Percentiles rank a stretch among this genome's conserved stretches.
Evolutionary conservation across 2,888 invertebrate species (phyloP).

Genomic region (Augochlorella aurata): DNA sequence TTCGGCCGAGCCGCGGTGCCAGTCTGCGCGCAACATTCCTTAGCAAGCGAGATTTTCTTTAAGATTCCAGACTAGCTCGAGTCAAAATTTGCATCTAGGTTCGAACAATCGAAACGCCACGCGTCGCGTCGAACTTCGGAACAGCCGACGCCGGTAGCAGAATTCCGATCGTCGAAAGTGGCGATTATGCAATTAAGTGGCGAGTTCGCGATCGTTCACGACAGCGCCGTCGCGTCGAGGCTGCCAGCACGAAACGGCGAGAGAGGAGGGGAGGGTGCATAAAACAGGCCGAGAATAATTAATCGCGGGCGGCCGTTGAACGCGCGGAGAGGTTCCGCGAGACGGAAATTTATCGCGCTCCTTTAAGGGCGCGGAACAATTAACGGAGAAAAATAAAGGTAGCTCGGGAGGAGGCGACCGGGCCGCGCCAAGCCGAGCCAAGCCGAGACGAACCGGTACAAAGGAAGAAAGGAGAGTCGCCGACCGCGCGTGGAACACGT

Average conservation of each 20-base stretch:
- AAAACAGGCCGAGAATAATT: conserved; percentile 39
- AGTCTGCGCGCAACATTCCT: too few species aligned
- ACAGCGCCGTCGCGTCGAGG: neutral
- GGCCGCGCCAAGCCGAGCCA: too few species aligned
- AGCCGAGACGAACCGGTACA: neutral
- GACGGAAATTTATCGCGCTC: conserved; percentile 40
- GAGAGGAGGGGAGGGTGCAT: neutral
- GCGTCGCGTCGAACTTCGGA: neutral
- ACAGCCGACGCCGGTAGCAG: too few species aligned
- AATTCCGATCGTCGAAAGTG: neutral
- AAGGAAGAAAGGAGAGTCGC: conserved; percentile 27
- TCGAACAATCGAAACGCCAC: too few species aligned
- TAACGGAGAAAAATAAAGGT: conserved; percentile 50
- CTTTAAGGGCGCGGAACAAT: conserved; percentile 53
- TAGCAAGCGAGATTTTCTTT: too few species aligned
- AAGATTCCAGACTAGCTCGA: too few species aligned
- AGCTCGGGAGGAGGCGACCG: neutral
- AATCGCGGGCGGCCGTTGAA: conserved; percentile 17
- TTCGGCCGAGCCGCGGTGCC: conserved; percentile 52
- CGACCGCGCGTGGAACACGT: conserved; percentile 48
- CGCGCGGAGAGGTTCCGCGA: neutral
- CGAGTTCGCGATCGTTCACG: conserved; percentile 5
- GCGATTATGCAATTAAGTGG: conserved; percentile 1
- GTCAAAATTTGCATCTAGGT: too few species aligned
- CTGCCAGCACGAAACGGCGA: neutral